Percentiles rank a stretch among this genome's conserved stretches.
These are phyloP conservation scores for Monochamus alternatus DNA, from an alignment of 2,888 invertebrate species.

Conservation along the genomic window DNA sequence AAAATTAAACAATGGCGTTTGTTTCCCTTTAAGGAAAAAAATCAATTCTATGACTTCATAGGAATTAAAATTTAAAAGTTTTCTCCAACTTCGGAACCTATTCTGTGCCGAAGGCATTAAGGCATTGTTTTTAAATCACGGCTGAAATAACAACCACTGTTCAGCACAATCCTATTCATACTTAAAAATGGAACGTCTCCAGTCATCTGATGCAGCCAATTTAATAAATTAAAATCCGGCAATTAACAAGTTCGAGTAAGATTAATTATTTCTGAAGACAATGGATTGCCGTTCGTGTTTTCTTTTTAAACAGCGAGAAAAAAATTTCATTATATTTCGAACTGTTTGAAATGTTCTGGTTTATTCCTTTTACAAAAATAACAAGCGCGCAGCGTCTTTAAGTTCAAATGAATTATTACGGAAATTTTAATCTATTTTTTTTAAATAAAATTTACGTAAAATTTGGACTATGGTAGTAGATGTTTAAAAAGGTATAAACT, in stretches of 20 bases:
- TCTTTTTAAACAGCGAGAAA: background rate
- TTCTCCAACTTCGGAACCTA: background rate
- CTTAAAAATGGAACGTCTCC: conserved; percentile 1
- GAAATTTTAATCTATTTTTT: no score
- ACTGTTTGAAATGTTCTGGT: background rate
- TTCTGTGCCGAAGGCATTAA: background rate
- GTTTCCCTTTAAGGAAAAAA: no score
- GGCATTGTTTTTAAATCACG: background rate
- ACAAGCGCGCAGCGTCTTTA: no score
- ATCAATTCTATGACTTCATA: no score
- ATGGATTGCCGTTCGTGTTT: background rate
- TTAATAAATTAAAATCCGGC: conserved; percentile 3
- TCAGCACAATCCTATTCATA: background rate
- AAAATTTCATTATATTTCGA: background rate
- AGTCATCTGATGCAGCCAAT: conserved; percentile 4
- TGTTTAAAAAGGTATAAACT: no score
- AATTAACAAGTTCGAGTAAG: conserved; percentile 7
- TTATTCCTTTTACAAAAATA: background rate
- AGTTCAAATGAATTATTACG: no score
- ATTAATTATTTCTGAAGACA: conserved; percentile 1
- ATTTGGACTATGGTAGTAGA: no score
- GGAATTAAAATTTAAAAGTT: no score
- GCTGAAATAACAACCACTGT: background rate
- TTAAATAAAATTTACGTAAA: no score
- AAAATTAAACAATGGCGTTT: no score